phyloP scores from a whole-genome alignment of 2,113 vertebrate genomes.

The Lethenteron reissneri region DNA sequence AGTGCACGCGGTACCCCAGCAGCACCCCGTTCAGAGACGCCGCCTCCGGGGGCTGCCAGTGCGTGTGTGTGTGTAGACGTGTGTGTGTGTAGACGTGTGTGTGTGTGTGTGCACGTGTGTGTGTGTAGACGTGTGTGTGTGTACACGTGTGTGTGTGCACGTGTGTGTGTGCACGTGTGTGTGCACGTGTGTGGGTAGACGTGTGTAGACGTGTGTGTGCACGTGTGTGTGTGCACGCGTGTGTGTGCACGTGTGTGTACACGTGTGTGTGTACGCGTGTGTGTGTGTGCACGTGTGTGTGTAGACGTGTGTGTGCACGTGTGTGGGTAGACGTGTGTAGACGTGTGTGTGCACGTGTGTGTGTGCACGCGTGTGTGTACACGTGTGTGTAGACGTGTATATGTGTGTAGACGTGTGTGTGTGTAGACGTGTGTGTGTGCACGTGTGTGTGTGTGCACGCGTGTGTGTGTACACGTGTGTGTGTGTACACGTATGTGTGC shows the following conservation, averaged over 20 bases:
- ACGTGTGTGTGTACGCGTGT: background rate
- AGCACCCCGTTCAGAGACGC: conserved; percentile 56
- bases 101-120: background rate
- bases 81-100: background rate
- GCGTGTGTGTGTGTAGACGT: background rate
- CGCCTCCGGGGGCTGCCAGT: conserved; percentile 35
- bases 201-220: background rate
- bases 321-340: background rate
- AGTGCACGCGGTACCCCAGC: conserved; percentile 68
- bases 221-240: background rate
- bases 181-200: background rate
- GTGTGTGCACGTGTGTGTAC: background rate
- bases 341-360: background rate
- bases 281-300: background rate
- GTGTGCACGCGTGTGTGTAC: too few species aligned
- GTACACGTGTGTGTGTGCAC: background rate
- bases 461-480: too few species aligned
- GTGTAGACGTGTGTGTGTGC: too few species aligned
- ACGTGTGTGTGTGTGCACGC: too few species aligned
- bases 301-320: too few species aligned
- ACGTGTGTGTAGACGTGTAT: too few species aligned
- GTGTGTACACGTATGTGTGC: too few species aligned
- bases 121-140: background rate
- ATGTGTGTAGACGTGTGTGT: too few species aligned
- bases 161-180: background rate